Evolutionary conservation across 2,888 invertebrate species (phyloP).

Genomic region (Chalcosyrphus nemorum): DNA sequence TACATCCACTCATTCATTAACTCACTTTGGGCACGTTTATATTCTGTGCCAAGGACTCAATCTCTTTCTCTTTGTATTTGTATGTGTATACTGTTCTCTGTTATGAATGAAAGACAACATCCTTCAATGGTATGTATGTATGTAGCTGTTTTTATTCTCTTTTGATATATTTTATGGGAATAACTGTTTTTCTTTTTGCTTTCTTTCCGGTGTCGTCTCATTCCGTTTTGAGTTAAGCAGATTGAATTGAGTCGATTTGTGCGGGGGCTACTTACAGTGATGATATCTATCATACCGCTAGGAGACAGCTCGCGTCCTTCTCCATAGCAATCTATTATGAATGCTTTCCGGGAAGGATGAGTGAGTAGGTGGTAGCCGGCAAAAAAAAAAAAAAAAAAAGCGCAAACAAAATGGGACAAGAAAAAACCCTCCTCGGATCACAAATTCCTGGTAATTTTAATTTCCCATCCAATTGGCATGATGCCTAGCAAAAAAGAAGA

Average conservation of each 20-base stretch:
- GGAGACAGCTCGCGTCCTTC: neutral
- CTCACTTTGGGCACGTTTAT: neutral
- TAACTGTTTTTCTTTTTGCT: neutral
- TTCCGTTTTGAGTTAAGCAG: neutral
- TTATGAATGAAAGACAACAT: slow-evolving; percentile 15
- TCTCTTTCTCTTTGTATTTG: neutral
- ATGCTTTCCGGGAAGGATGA: neutral
- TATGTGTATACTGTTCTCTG: neutral
- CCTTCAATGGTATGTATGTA: neutral
- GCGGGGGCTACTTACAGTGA: neutral
- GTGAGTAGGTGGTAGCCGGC: neutral
- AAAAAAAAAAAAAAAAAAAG: neutral
- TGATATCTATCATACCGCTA: neutral
- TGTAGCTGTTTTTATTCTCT: neutral
- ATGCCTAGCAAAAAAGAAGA: neutral
- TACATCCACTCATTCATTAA: slow-evolving; percentile 10
- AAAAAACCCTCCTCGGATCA: too few species aligned
- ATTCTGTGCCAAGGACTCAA: neutral
- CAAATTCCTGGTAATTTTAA: neutral
- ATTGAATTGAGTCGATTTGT: slow-evolving; percentile 9
- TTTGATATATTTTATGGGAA: neutral
- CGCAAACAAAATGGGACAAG: too few species aligned
- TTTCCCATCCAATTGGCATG: slow-evolving; percentile 3
- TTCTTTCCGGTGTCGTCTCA: neutral
- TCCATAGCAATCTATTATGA: slow-evolving; percentile 6